Evolutionary conservation across 2,888 invertebrate species (phyloP).

Genomic region (Ctena decussata): DNA sequence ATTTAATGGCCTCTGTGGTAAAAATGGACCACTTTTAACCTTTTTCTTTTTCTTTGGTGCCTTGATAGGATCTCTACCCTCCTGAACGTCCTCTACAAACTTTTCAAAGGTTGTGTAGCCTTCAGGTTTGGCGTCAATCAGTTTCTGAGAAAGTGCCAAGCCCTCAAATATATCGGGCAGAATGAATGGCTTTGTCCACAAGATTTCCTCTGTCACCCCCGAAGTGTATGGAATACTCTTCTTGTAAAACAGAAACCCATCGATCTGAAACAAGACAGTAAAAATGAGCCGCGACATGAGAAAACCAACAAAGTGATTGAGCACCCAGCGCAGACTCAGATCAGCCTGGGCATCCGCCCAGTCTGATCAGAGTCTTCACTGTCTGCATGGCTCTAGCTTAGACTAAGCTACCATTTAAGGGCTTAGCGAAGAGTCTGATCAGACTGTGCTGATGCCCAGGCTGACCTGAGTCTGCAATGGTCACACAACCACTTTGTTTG

Average conservation of each 20-base stretch:
- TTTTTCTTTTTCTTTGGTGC: slow-evolving; percentile 47
- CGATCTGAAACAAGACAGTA: slow-evolving; percentile 89
- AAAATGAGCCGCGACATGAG: too few species aligned
- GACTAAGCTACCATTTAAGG: too few species aligned
- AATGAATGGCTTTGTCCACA: slow-evolving; percentile 97
- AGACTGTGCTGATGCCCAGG: too few species aligned
- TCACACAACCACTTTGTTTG: too few species aligned
- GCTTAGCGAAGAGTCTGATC: too few species aligned
- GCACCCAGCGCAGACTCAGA: too few species aligned
- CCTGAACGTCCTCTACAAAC: slow-evolving; percentile 67
- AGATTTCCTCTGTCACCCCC: slow-evolving; percentile 94
- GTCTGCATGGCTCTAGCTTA: too few species aligned
- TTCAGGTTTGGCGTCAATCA: slow-evolving; percentile 69
- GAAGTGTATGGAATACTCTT: slow-evolving; percentile 92
- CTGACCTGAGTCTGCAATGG: too few species aligned
- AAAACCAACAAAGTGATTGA: too few species aligned
- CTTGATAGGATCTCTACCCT: slow-evolving; percentile 33
- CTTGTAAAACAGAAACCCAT: slow-evolving; percentile 97
- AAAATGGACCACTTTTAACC: slow-evolving; percentile 36
- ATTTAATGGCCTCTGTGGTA: slow-evolving; percentile 45
- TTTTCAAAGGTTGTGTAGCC: slow-evolving; percentile 71
- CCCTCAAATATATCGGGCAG: slow-evolving; percentile 90
- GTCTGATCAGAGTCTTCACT: too few species aligned
- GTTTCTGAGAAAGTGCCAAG: slow-evolving; percentile 81
- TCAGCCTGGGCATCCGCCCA: too few species aligned